These are phyloP conservation scores for Acanthisitta chloris DNA, from an alignment of 2,113 vertebrate species.

Conservation along the genomic window DNA sequence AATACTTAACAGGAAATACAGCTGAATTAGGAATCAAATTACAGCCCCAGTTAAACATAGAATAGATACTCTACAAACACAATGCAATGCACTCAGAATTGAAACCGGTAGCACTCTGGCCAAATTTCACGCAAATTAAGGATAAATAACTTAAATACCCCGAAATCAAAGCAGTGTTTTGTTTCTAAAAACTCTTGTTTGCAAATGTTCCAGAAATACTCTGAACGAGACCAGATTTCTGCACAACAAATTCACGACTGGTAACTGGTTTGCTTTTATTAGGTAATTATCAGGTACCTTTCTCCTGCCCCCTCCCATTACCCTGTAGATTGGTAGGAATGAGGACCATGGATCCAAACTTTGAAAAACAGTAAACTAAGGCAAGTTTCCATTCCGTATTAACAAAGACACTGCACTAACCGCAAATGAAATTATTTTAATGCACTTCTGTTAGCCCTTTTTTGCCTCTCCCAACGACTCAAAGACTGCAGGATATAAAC, in stretches of 20 bases:
- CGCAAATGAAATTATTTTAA: neutral
- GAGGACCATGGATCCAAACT: neutral
- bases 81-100: neutral
- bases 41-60: neutral
- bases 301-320: rapidly evolving
- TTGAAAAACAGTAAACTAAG: neutral
- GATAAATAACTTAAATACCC: neutral
- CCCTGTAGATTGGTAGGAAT: neutral
- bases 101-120: neutral
- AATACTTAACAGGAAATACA: neutral
- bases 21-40: neutral
- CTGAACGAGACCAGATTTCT: neutral
- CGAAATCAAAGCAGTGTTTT: neutral
- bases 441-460: neutral
- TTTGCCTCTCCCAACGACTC: neutral
- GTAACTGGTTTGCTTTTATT: neutral
- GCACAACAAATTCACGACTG: neutral
- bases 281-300: neutral
- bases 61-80: neutral
- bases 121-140: neutral
- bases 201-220: neutral
- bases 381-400: neutral
- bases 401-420: neutral
- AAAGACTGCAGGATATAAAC: neutral
- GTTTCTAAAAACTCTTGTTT: neutral